phyloP scores from a whole-genome alignment of 2,888 invertebrate genomes.

The Leptodirus hochenwartii region DNA sequence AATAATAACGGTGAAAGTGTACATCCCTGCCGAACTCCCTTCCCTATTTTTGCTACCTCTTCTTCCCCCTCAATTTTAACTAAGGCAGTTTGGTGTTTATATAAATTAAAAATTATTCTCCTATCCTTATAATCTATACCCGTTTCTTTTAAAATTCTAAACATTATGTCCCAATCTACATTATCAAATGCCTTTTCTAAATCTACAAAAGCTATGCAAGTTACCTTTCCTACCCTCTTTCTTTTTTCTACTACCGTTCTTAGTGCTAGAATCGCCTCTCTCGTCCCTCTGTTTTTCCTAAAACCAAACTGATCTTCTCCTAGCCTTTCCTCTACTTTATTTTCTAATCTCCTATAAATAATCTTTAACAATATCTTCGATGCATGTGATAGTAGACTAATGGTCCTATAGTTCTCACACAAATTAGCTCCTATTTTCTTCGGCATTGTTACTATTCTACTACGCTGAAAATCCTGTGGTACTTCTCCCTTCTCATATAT shows the following conservation, averaged over 20 bases:
- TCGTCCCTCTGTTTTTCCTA: constrained; percentile 1
- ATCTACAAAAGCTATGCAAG: background rate
- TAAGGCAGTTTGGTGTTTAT: too few relatives aligned
- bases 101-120: too few relatives aligned
- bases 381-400: background rate
- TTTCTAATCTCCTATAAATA: background rate
- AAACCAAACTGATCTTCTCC: background rate
- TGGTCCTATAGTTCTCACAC: too few relatives aligned
- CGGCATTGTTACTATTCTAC: background rate
- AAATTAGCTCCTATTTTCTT: too few relatives aligned
- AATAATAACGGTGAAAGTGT: too few relatives aligned
- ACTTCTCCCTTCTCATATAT: constrained; percentile 2
- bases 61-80: too few relatives aligned
- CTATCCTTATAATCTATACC: too few relatives aligned
- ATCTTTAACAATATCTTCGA: background rate
- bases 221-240: constrained; percentile 1
- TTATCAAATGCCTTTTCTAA: too few relatives aligned
- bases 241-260: constrained; percentile 1
- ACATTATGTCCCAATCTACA: too few relatives aligned
- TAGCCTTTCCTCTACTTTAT: background rate
- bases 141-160: too few relatives aligned
- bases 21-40: too few relatives aligned
- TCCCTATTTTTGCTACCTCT: too few relatives aligned
- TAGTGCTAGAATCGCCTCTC: background rate
- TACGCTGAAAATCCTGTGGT: background rate